Conservation (phyloP, 2,797 vertebrate species). For the Pipistrellus kuhlii region DNA sequence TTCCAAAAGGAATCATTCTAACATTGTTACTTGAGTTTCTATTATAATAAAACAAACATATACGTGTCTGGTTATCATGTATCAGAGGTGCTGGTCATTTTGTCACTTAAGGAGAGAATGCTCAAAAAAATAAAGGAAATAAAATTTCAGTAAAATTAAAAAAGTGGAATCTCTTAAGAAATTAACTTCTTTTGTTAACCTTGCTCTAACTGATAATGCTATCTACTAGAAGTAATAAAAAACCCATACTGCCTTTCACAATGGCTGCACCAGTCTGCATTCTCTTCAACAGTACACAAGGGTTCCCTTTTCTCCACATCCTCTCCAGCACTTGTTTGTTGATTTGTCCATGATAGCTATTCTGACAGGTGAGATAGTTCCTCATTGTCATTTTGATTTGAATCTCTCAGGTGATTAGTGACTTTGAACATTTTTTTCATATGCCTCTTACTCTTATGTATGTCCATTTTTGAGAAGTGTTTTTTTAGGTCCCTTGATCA, state of each 20-base stretch:
- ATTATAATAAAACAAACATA: slow-evolving; percentile 24
- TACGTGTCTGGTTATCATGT: not conserved
- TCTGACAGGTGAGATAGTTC: too few species aligned
- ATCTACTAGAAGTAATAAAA: not conserved
- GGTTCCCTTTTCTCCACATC: too few species aligned
- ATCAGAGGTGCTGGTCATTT: not conserved
- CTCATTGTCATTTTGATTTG: too few species aligned
- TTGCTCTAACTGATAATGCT: not conserved
- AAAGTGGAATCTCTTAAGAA: not conserved
- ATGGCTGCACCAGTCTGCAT: too few species aligned
- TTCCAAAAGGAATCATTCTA: slow-evolving; percentile 25
- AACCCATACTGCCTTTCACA: not conserved
- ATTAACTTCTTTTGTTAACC: not conserved
- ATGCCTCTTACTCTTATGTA: too few species aligned
- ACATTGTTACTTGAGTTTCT: not conserved
- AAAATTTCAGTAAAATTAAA: slow-evolving; percentile 33
- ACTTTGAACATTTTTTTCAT: too few species aligned
- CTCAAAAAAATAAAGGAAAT: not conserved
- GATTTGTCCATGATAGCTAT: too few species aligned
- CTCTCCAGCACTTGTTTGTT: too few species aligned
- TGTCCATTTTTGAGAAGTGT: too few species aligned
- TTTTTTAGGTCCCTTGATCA: too few species aligned
- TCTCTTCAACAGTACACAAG: too few species aligned
- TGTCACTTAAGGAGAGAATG: not conserved
- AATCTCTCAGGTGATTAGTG: too few species aligned